Evolutionary conservation across 2,888 invertebrate species (phyloP).

Genomic region (Deilephila porcellus): DNA sequence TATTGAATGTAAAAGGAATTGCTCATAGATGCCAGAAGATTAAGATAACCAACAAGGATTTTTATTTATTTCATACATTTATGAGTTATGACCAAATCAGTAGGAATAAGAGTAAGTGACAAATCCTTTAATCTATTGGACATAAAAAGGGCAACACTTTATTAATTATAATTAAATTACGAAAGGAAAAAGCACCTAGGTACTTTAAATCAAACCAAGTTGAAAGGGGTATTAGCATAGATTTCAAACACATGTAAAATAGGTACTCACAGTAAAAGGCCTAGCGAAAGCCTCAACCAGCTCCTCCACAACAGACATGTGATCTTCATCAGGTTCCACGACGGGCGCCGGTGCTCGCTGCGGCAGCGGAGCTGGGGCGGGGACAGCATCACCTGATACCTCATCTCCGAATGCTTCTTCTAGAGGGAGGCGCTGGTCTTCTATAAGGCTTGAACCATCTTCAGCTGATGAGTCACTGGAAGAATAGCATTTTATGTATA

Average conservation of each 20-base stretch:
- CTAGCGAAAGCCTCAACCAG: constrained; percentile 76
- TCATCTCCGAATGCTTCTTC: constrained; percentile 78
- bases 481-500: background rate
- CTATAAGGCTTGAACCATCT: constrained; percentile 44
- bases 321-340: constrained; percentile 64
- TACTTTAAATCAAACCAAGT: too few species aligned
- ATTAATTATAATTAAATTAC: too few species aligned
- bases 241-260: too few species aligned
- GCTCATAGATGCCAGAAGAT: background rate
- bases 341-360: constrained; percentile 72
- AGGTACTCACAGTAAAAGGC: constrained; percentile 73
- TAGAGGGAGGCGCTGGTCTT: constrained; percentile 67
- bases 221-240: too few species aligned
- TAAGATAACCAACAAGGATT: background rate
- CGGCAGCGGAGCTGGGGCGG: constrained; percentile 75
- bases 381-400: constrained; percentile 71
- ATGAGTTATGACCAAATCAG: too few species aligned
- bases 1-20: background rate
- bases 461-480: constrained; percentile 74
- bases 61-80: background rate
- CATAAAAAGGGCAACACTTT: too few species aligned
- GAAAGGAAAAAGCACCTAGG: too few species aligned
- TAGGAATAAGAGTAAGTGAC: too few species aligned
- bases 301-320: constrained; percentile 74
- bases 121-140: too few species aligned